A percentile compares a stretch with the other conserved stretches of the same genome.
Conservation (phyloP, 2,113 vertebrate genomes). For the Catharus fuscescens region DNA sequence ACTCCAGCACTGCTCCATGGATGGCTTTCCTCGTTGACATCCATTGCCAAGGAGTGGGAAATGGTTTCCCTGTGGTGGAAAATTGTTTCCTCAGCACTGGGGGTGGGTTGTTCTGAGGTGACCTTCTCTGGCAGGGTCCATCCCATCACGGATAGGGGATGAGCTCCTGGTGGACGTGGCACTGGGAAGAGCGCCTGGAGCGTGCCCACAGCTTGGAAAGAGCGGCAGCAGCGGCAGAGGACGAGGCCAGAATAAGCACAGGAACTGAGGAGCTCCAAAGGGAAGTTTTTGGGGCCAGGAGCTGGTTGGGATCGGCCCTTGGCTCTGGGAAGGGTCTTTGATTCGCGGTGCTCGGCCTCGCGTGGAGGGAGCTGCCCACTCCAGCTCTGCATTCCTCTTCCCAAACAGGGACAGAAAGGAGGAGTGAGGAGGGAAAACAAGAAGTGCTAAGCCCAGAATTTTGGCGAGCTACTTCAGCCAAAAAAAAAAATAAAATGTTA, state of each 20-base stretch:
- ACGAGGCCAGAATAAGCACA: constrained; percentile 47
- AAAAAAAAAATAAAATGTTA: background rate
- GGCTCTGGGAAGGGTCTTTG: background rate
- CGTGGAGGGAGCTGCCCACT: background rate
- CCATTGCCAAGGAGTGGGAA: background rate
- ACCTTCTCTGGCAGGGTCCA: background rate
- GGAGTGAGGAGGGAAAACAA: background rate
- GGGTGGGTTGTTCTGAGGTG: background rate
- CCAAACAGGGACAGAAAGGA: background rate
- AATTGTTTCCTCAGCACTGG: background rate
- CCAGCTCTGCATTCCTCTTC: background rate
- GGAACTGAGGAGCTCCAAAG: constrained; percentile 18
- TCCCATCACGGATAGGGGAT: background rate
- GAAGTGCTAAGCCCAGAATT: constrained; percentile 16
- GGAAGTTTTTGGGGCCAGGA: background rate
- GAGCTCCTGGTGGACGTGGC: background rate
- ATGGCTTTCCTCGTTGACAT: background rate
- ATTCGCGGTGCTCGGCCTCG: background rate
- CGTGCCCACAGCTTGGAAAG: background rate
- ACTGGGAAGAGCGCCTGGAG: background rate
- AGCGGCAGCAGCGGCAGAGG: background rate
- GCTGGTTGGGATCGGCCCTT: background rate
- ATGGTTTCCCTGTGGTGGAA: background rate
- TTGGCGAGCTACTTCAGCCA: background rate
- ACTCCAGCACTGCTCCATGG: fast-evolving